These are phyloP conservation scores for Mythimna vitellina DNA, from an alignment of 2,888 invertebrate species.

Conservation along the genomic window DNA sequence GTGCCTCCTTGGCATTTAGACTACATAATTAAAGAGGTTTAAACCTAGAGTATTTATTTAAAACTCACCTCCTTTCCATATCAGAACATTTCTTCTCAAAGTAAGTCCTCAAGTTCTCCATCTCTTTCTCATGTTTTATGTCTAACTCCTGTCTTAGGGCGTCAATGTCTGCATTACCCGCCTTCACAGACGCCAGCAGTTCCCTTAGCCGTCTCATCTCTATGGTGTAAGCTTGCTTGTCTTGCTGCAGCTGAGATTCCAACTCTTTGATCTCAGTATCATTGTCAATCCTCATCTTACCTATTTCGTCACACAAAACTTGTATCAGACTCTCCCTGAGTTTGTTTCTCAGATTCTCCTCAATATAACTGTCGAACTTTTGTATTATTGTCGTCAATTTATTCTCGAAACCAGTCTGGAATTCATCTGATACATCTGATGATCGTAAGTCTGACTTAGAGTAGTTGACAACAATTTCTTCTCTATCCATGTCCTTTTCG, in stretches of 20 bases:
- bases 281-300: slow-evolving; percentile 83
- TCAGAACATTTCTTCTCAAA: slow-evolving; percentile 95
- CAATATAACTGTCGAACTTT: slow-evolving; percentile 81
- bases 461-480: slow-evolving; percentile 85
- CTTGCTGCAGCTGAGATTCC: slow-evolving; percentile 88
- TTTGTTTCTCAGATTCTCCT: slow-evolving; percentile 84
- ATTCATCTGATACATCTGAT: slow-evolving; percentile 81
- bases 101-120: slow-evolving; percentile 95
- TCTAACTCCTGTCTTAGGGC: slow-evolving; percentile 91
- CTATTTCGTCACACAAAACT: slow-evolving; percentile 89
- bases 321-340: slow-evolving; percentile 90
- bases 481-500: slow-evolving; percentile 88
- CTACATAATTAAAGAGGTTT: not conserved
- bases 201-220: slow-evolving; percentile 90
- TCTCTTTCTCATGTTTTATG: slow-evolving; percentile 93
- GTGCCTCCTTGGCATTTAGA: not conserved
- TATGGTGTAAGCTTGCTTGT: slow-evolving; percentile 89
- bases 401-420: slow-evolving; percentile 81
- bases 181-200: slow-evolving; percentile 90
- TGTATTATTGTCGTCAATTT: slow-evolving; percentile 79
- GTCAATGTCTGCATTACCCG: slow-evolving; percentile 90
- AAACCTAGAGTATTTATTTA: not conserved
- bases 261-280: slow-evolving; percentile 84
- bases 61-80: slow-evolving; percentile 93
- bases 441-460: slow-evolving; percentile 84